Evolutionary conservation across 2,113 vertebrate genomes (phyloP).

Genomic region (Albula goreensis): DNA sequence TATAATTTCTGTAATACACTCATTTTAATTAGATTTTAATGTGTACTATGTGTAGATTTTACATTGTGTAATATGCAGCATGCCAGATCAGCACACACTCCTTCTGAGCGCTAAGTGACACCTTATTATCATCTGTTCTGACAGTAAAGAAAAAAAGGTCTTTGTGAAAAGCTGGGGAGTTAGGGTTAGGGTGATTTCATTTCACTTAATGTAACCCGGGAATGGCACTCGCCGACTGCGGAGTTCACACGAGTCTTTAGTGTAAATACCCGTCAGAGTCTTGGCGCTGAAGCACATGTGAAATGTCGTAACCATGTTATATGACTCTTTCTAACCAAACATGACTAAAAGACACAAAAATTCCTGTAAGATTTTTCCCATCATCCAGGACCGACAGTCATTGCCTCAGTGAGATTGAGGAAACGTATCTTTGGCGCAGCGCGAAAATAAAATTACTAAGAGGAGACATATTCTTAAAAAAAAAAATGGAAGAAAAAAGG

Average conservation of each 20-base stretch:
- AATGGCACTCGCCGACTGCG: slow-evolving; percentile 49
- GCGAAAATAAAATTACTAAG: slow-evolving; percentile 50
- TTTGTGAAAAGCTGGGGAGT: not conserved
- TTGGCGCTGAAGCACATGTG: slow-evolving; percentile 57
- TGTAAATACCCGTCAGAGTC: slow-evolving; percentile 66
- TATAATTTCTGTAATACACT: too few relatives aligned
- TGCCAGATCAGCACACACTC: not conserved
- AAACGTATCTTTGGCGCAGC: slow-evolving; percentile 64
- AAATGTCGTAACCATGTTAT: slow-evolving; percentile 58
- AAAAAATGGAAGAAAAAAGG: slow-evolving; percentile 14
- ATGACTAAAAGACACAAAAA: slow-evolving; percentile 61
- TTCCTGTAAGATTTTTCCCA: slow-evolving; percentile 57
- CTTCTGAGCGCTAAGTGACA: slow-evolving; percentile 29
- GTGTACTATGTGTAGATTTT: too few relatives aligned
- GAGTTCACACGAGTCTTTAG: slow-evolving; percentile 60
- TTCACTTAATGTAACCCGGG: slow-evolving; percentile 68
- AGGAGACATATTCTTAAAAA: slow-evolving; percentile 2
- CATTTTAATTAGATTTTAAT: too few relatives aligned
- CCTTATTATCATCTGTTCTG: slow-evolving; percentile 26
- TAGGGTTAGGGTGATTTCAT: slow-evolving; percentile 53
- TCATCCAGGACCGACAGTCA: slow-evolving; percentile 44
- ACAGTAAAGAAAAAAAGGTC: not conserved
- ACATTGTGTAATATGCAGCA: slow-evolving; percentile 33
- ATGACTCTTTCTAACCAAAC: slow-evolving; percentile 71
- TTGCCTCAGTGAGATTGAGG: slow-evolving; percentile 40